Base-by-base conservation (phyloP, 2,113 vertebrate genomes). In the Phrynosoma platyrhinos region DNA sequence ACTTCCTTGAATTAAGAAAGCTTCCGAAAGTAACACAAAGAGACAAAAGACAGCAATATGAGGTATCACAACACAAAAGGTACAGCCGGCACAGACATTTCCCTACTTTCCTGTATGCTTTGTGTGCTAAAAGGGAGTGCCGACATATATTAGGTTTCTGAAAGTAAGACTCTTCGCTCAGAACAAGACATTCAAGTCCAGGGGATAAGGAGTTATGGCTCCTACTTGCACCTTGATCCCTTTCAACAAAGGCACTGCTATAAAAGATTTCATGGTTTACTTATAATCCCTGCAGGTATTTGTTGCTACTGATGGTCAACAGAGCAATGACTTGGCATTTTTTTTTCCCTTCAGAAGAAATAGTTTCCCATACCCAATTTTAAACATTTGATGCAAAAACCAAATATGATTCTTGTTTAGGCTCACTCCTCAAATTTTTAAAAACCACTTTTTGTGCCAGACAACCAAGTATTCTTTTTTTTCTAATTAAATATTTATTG, bases 261-360 rank as follows among this genome's bases (percentile, higher is more conserved):
- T 62, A 77, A 90, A 78, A 79, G 23, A 71, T 82, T 64, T 36
- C 53, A 27, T 58, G 64, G 32, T 40, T 58, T 52, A 68, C 85
- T 88, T 74, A 87, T 64, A 76, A 94, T 42, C 4, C 74, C 21
- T 52, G 89, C 8, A 16, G 71, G 55, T 88, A 30, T 81, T 87
- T 0, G 0, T 4, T 91, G 62, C 83, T 0, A 0, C 27, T 47
- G 82, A 27, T 0, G 25, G 83, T 95, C 95, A 92, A 53, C 87
- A 86, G 76, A 85, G 77, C 82, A 86, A 86, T 94, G 93, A 95
- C 91, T 96, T 93, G 88, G 93, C 93, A 94, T 79, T 92, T 94
- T 95, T 91, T 86, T 89, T 25, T n/a, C n/a, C 78, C 25, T 27
- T 55, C 21, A 86, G 86, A 91, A 81, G 80, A 71, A 94, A 71